Base-by-base conservation (phyloP, 2,113 vertebrate species). In the Rhinolophus ferrumequinum region DNA sequence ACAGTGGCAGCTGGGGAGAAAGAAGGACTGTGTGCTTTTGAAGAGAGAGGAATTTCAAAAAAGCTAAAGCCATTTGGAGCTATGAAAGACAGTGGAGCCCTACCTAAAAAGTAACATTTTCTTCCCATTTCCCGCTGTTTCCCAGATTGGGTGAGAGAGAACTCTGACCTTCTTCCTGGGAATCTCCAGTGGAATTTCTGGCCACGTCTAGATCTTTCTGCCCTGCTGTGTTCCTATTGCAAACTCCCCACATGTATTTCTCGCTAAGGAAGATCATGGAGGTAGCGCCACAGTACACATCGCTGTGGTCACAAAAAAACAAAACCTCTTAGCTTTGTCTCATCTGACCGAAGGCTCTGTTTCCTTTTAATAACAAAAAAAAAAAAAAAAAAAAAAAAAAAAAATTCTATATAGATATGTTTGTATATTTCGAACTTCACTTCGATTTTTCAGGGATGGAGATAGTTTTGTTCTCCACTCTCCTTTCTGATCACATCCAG, bases 311-410 rank as follows among this genome's bases (percentile, higher is more conserved):
- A 58, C 11, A 30, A 60, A 69, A 44, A 73, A 90, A 79, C 5
- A 58, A 41, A 79, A 41, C 50, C 70, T 76, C 66, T 22, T 86
- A 26, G 14, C 44, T 83, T 89, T 79, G 56, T 90, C 44, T 88
- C 58, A 70, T 64, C 89, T 76, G 54, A 66, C 28, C 50, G n/a
- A 73, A 44, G 18, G 0, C 58, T 90, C 28, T 24, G n/a, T 56
- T 87, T 80, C 18, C 24, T 54, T 84, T 82, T 60, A 75, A 92
- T 54, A 87, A 70, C 3, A 90, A 94, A 92, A 54, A n/a, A n/a
- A n/a, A n/a, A n/a, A n/a, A n/a, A n/a, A n/a, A n/a, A n/a, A n/a
- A n/a, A n/a, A n/a, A n/a, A n/a, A n/a, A n/a, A n/a, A n/a, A n/a
- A n/a, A n/a, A n/a, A n/a, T n/a, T n/a, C n/a, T n/a, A n/a, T n/a